Conservation (phyloP, 2,888 invertebrate species). For the Trisateles emortualis region DNA sequence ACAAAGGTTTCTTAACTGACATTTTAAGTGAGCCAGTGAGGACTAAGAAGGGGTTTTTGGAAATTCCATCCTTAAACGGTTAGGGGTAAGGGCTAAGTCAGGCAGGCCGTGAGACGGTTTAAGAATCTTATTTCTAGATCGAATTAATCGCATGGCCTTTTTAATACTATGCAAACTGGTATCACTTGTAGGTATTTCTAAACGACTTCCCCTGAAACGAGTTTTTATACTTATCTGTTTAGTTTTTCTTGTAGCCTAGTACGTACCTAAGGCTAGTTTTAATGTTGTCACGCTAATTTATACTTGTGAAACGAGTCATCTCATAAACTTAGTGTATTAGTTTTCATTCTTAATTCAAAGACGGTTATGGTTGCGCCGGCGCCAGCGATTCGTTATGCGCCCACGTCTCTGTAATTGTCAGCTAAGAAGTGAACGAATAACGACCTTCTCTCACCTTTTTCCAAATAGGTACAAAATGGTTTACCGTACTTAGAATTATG, state of each 20-base stretch:
- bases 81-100: too few species aligned
- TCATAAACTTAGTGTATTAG: constrained; percentile 48
- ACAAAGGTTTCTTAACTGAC: too few species aligned
- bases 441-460: constrained; percentile 45
- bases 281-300: constrained; percentile 49
- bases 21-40: too few species aligned
- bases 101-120: too few species aligned
- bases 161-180: neutral
- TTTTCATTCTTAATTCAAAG: constrained; percentile 55
- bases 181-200: neutral
- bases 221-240: too few species aligned
- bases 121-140: neutral
- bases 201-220: constrained; percentile 2
- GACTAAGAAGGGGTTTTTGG: too few species aligned
- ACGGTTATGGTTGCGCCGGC: constrained; percentile 61
- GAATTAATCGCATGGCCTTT: neutral
- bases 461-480: constrained; percentile 34
- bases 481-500: too few species aligned
- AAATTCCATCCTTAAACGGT: too few species aligned
- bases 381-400: constrained; percentile 67
- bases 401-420: constrained; percentile 59
- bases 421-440: constrained; percentile 58
- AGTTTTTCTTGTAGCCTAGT: too few species aligned
- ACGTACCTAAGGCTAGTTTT: constrained; percentile 26
- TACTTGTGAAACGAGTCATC: constrained; percentile 34